Percentiles rank a stretch among this genome's conserved stretches.
Conservation (phyloP, 2,888 invertebrate species). For the Lapara coniferarum region DNA sequence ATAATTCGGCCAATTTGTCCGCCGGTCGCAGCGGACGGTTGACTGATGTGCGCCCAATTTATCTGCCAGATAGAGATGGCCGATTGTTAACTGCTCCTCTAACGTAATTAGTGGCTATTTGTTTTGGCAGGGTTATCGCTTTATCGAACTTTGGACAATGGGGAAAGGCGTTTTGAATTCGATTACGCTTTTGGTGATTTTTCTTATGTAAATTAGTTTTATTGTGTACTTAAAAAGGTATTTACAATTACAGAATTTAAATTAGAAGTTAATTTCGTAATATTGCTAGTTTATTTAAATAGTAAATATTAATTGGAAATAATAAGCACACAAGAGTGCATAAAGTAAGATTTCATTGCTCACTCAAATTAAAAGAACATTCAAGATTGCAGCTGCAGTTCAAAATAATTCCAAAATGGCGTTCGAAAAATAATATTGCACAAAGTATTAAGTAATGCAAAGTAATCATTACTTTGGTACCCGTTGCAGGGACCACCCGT, state of each 20-base stretch:
- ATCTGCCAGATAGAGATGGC: slow-evolving; percentile 72
- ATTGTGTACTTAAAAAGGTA: slow-evolving; percentile 26
- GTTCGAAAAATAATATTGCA: slow-evolving; percentile 10
- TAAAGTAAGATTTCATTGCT: neutral
- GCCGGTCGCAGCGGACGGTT: slow-evolving; percentile 43
- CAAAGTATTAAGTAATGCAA: slow-evolving; percentile 15
- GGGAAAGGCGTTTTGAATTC: slow-evolving; percentile 64
- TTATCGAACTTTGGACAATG: slow-evolving; percentile 70
- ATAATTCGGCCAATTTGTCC: slow-evolving; percentile 79
- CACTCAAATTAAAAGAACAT: neutral
- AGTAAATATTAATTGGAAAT: no score
- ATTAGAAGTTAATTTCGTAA: no score
- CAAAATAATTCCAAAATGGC: neutral
- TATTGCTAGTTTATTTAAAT: no score
- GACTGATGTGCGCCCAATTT: slow-evolving; percentile 69
- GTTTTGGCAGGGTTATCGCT: slow-evolving; percentile 70
- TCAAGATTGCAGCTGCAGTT: neutral
- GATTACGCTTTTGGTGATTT: slow-evolving; percentile 61
- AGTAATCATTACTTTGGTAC: slow-evolving; percentile 7
- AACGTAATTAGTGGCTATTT: slow-evolving; percentile 80
- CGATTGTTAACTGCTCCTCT: slow-evolving; percentile 72
- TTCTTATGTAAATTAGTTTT: slow-evolving; percentile 42
- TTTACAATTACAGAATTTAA: neutral
- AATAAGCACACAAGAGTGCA: neutral
- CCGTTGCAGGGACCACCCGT: slow-evolving; percentile 41